A percentile compares a stretch with the other conserved stretches of the same genome.
These are phyloP conservation scores for Drosophila buzzatii DNA, from an alignment of 2,888 invertebrate genomes.

Conservation along the genomic window DNA sequence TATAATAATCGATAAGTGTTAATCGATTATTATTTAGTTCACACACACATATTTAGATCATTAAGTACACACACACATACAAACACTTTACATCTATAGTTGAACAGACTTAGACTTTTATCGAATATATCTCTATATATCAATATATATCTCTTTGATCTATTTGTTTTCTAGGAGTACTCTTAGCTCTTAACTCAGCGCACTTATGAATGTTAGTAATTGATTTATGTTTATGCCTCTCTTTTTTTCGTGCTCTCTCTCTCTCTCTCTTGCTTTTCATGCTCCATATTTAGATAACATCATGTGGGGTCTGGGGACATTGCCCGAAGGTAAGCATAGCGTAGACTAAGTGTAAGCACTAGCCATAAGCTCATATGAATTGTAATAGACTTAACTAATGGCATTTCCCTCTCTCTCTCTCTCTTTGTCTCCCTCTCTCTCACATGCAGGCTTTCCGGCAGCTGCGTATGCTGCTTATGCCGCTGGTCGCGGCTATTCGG, in stretches of 20 bases:
- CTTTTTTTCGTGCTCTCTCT: conserved; percentile 63
- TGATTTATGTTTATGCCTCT: conserved; percentile 59
- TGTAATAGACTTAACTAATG: background rate
- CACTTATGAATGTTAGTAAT: conserved; percentile 62
- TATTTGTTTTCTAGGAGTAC: conserved; percentile 49
- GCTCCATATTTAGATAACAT: conserved; percentile 89
- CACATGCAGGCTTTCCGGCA: conserved; percentile 93
- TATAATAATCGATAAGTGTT: conserved; percentile 36
- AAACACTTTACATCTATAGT: conserved; percentile 47
- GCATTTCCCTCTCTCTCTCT: background rate
- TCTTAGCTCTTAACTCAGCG: conserved; percentile 35
- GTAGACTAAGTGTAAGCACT: background rate
- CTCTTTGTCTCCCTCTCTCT: background rate
- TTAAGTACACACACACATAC: conserved; percentile 16
- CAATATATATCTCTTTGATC: conserved; percentile 15
- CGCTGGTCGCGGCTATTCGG: conserved; percentile 98
- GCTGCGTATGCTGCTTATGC: conserved; percentile 98
- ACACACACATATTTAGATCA: conserved; percentile 29
- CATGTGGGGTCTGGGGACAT: conserved; percentile 99
- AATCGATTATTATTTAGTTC: conserved; percentile 52
- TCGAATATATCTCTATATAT: conserved; percentile 11
- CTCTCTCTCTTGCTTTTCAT: conserved; percentile 56
- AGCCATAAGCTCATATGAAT: background rate
- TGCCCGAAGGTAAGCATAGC: conserved; percentile 95
- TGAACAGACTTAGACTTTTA: conserved; percentile 57